These are phyloP conservation scores for Amphipoea oculea DNA, from an alignment of 2,888 invertebrate species.

Conservation along the genomic window DNA sequence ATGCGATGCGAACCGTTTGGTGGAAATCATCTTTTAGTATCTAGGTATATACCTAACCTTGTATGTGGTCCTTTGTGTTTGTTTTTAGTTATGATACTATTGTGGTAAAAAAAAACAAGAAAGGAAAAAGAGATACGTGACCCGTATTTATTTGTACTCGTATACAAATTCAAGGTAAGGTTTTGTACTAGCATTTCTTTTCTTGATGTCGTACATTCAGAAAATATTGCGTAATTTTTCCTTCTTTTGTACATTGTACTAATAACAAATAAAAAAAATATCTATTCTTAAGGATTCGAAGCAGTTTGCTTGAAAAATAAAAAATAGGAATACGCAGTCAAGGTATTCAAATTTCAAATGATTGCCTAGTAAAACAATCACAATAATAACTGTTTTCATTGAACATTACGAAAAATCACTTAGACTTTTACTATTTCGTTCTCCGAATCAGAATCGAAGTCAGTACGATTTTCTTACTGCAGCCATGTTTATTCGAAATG, in stretches of 20 bases:
- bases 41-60: neutral
- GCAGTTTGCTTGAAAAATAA: neutral
- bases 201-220: neutral
- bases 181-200: neutral
- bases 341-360: neutral
- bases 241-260: neutral
- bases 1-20: too few species aligned
- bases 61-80: neutral
- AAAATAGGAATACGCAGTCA: neutral
- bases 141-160: too few species aligned
- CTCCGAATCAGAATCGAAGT: neutral
- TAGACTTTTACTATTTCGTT: neutral
- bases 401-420: neutral
- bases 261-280: neutral
- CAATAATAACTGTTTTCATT: neutral
- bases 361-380: neutral
- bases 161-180: neutral
- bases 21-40: too few species aligned
- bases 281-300: neutral
- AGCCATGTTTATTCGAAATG: slow-evolving; percentile 40
- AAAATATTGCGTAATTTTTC: neutral
- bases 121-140: neutral
- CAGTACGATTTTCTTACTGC: neutral
- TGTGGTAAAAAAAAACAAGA: neutral
- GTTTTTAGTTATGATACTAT: neutral